Base-by-base conservation (phyloP, 2,888 invertebrate species). In the Nemoura dubitans region DNA sequence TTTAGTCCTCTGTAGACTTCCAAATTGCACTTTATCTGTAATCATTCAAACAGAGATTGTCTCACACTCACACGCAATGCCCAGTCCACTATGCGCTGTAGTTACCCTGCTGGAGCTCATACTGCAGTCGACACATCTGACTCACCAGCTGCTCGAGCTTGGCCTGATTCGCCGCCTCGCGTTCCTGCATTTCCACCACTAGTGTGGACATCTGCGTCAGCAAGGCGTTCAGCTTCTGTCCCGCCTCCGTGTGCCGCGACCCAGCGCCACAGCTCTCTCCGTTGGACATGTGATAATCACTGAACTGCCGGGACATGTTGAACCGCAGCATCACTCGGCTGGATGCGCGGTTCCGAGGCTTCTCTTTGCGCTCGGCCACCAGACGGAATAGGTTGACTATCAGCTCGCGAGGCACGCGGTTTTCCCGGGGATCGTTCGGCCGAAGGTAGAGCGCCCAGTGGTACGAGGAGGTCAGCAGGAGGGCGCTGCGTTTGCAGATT, bases 391-490 rank as follows among this genome's bases (percentile, higher is more conserved):
- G 94, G 76, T 94, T 94, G 83, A 94, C 92, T 89, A 97, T 95
- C 86, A 97, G 92, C 81, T 97, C 96, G 90, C 95, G 95, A 0
- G 97, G 97, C 89, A 95, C 92, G 89, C 96, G 93, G 86, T 93
- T 95, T 89, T 97, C 97, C 85, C 97, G 92, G 0, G 97, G 97
- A 91, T 97, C 97, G 90, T 97, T 97, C 0, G 97, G 97, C 86
- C 96, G 93, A 88, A 97, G 95, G 88, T 96, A 95, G 82, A 96
- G 93, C 7, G 94, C 94, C 89, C 95, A 95, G 87, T 96, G 95
- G 90, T 95, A 94, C 1, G 95, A 94, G 0, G 96, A 95, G 77
- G 95, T 95, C 6, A 97, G 93, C n/a, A 97, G 91, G 30, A 97
- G 90, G 0, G 97, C 97, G 29, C 95, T 95, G 89, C 94, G 94